Evolutionary conservation across 2,888 invertebrate genomes (phyloP).

Genomic region (Nephrotoma flavescens): DNA sequence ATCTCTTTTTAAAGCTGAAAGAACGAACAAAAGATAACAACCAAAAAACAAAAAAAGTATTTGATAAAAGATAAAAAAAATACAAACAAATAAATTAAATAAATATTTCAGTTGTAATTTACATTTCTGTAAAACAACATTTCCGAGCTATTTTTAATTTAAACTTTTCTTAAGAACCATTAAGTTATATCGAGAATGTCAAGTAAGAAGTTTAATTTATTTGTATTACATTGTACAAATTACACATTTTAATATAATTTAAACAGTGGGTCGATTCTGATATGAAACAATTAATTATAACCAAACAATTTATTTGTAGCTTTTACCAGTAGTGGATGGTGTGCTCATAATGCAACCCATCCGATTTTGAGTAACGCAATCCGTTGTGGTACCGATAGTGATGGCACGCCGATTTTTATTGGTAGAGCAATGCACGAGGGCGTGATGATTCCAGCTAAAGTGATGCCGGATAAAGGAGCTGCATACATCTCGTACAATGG

Average conservation of each 20-base stretch:
- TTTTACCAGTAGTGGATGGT: not conserved
- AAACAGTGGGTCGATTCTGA: not conserved
- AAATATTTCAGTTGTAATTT: not conserved
- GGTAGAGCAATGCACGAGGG: slow-evolving; percentile 52
- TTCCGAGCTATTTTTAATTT: not conserved
- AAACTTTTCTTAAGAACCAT: not conserved
- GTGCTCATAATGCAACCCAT: not conserved
- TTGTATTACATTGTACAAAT: not conserved
- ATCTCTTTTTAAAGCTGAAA: not conserved
- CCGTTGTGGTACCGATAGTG: slow-evolving; percentile 48
- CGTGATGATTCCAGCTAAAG: slow-evolving; percentile 46
- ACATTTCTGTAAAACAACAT: not conserved
- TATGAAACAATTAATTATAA: not conserved
- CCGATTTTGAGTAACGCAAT: slow-evolving; percentile 28
- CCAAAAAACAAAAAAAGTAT: not conserved
- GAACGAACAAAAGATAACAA: not conserved
- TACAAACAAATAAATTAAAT: not conserved
- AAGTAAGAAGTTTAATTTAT: not conserved
- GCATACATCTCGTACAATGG: slow-evolving; percentile 49
- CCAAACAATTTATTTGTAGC: not conserved
- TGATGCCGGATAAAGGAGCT: slow-evolving; percentile 41
- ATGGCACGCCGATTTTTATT: slow-evolving; percentile 57
- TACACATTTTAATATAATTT: not conserved
- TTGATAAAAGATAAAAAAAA: not conserved
- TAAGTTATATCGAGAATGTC: not conserved